Conservation (phyloP, 1,140 invertebrate genomes). For the Trichonephila clavata region DNA sequence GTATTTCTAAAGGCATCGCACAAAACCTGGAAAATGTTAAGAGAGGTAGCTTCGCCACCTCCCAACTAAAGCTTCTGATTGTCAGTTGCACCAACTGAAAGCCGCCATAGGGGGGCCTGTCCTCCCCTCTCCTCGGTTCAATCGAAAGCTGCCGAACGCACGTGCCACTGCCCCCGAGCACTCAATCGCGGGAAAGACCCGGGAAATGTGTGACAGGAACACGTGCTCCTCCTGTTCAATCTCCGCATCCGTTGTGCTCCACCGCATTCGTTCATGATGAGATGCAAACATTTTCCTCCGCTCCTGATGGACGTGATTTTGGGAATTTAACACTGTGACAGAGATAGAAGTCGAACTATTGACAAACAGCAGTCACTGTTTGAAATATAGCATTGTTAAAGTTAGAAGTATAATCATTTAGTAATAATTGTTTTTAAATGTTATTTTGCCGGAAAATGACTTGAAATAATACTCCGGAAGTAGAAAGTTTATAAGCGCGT, state of each 20-base stretch:
- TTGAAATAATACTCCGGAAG: too few relatives aligned
- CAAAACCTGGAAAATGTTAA: background rate
- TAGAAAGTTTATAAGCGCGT: too few relatives aligned
- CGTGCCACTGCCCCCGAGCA: conserved; percentile 18
- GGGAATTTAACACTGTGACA: background rate
- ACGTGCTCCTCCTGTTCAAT: conserved; percentile 20
- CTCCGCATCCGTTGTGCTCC: conserved; percentile 30
- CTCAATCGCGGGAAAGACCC: conserved; percentile 33
- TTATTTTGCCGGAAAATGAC: too few relatives aligned
- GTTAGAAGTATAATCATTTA: too few relatives aligned
- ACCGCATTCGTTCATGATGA: conserved; percentile 25
- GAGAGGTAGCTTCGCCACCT: background rate
- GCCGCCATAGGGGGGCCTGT: background rate
- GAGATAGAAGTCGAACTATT: background rate
- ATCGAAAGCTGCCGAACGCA: conserved; percentile 1
- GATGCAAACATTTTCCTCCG: conserved; percentile 44
- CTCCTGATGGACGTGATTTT: conserved; percentile 12
- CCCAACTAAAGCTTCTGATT: background rate
- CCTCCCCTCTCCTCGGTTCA: background rate
- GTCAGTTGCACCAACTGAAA: background rate
- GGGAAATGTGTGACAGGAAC: conserved; percentile 50
- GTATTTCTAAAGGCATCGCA: background rate
- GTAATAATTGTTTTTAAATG: too few relatives aligned
- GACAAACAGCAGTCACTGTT: background rate
- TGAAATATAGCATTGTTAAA: background rate